Percentiles rank a stretch among this genome's conserved stretches.
Conservation (phyloP, 2,113 vertebrate genomes). For the Laticauda laticaudata region DNA sequence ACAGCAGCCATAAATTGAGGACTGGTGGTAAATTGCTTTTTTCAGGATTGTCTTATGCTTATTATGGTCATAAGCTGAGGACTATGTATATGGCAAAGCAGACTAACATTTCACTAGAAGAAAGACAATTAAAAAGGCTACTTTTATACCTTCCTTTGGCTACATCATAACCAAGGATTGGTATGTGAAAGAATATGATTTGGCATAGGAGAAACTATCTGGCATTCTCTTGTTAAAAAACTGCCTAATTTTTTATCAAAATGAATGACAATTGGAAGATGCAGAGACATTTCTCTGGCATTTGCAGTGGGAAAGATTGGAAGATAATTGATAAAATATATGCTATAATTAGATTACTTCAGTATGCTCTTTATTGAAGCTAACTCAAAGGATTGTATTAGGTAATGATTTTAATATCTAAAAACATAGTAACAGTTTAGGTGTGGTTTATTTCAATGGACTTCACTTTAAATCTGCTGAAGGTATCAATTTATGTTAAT, state of each 20-base stretch:
- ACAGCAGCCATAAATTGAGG: neutral
- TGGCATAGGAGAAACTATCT: neutral
- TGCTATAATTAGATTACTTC: neutral
- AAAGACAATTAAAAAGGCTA: neutral
- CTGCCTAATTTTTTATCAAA: neutral
- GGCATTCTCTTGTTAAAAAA: neutral
- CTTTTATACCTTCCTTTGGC: neutral
- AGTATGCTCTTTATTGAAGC: neutral
- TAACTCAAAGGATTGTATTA: neutral
- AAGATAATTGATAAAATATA: neutral
- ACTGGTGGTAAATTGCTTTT: neutral
- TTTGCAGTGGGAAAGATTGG: neutral
- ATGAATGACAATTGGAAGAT: neutral
- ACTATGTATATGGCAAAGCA: neutral
- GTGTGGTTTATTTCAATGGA: neutral
- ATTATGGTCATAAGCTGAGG: neutral
- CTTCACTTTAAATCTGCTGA: neutral
- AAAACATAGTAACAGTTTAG: neutral
- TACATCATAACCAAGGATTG: neutral
- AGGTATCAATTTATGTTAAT: neutral
- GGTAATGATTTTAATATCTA: neutral
- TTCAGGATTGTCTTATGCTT: neutral
- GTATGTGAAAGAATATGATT: neutral
- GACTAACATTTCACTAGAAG: neutral
- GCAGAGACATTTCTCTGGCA: neutral